Evolutionary conservation across 2,797 vertebrate genomes (phyloP).

Genomic region (Monodelphis domestica): DNA sequence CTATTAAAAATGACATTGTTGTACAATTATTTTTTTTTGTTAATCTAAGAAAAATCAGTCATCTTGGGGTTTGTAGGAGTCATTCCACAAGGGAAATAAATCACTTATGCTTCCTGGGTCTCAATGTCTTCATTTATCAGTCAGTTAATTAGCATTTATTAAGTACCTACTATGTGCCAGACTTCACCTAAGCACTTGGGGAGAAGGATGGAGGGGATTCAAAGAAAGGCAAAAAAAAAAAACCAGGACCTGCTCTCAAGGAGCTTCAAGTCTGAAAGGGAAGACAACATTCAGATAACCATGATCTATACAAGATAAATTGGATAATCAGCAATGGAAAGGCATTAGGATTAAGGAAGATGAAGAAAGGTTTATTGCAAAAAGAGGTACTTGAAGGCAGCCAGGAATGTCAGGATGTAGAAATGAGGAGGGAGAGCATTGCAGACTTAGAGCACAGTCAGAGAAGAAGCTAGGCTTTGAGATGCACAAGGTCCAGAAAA

Average conservation of each 20-base stretch:
- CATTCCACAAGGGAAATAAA: too few relatives aligned
- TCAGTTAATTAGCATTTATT: neutral
- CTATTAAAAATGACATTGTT: neutral
- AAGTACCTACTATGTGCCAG: neutral
- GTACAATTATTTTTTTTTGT: neutral
- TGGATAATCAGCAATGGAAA: neutral
- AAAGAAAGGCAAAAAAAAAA: neutral
- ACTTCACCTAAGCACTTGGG: neutral
- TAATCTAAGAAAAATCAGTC: neutral
- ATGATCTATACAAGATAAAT: neutral
- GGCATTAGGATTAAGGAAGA: too few relatives aligned
- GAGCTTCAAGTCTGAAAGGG: neutral
- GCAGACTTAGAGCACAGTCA: neutral
- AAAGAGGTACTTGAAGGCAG: neutral
- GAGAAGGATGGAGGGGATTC: too few relatives aligned
- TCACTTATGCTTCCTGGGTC: neutral
- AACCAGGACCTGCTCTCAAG: neutral
- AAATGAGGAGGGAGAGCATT: neutral
- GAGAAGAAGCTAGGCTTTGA: neutral
- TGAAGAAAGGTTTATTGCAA: neutral
- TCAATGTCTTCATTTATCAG: neutral
- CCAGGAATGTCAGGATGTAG: neutral
- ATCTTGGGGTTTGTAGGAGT: too few relatives aligned
- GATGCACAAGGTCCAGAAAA: neutral
- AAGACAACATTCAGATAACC: neutral